Conservation (phyloP, 2,113 vertebrate species). For the Monopterus albus region DNA sequence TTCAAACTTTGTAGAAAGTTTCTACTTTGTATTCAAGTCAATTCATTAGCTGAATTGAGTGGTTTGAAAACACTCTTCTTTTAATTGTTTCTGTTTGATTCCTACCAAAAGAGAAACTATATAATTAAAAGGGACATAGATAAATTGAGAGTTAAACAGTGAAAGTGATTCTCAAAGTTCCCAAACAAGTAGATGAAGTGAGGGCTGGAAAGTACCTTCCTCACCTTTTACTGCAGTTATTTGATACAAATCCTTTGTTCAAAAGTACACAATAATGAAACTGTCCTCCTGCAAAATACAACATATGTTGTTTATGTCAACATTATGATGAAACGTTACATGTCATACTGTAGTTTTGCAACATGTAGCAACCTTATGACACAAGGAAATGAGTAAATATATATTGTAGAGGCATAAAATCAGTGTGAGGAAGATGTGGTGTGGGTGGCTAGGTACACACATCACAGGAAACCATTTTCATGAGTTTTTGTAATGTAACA, state of each 20-base stretch:
- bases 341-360: too few species aligned
- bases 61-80: constrained; percentile 48
- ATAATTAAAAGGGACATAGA: constrained; percentile 59
- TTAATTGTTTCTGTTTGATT: constrained; percentile 68
- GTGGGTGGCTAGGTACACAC: too few species aligned
- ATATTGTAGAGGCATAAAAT: too few species aligned
- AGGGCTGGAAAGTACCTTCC: constrained; percentile 1
- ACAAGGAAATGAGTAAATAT: too few species aligned
- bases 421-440: too few species aligned
- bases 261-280: constrained; percentile 11
- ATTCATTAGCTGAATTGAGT: constrained; percentile 58
- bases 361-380: too few species aligned
- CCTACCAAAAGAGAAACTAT: constrained; percentile 30
- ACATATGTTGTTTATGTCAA: too few species aligned
- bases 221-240: not conserved
- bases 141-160: constrained; percentile 48
- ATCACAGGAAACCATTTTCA: too few species aligned
- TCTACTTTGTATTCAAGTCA: constrained; percentile 37
- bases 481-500: too few species aligned
- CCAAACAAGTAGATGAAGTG: constrained; percentile 25
- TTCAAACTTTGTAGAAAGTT: constrained; percentile 56
- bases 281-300: too few species aligned
- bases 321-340: too few species aligned
- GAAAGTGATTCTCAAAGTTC: constrained; percentile 53
- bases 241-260: constrained; percentile 6